Conservation (phyloP, 2,113 vertebrate genomes). For the Cathartes aura region DNA sequence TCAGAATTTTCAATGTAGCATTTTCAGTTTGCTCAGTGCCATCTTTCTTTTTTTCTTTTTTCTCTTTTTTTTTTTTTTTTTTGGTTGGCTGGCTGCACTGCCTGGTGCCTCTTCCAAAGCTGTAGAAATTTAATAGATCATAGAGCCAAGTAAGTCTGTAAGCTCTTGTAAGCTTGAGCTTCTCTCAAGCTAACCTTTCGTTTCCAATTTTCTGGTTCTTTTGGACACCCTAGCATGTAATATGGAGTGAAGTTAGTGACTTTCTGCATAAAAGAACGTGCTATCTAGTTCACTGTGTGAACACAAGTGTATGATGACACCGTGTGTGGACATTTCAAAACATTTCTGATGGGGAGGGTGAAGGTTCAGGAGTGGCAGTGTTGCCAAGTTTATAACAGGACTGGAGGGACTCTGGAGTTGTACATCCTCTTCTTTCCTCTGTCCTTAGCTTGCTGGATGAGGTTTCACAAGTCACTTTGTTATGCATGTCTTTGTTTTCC, state of each 20-base stretch:
- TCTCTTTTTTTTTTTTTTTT: neutral
- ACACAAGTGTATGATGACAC: neutral
- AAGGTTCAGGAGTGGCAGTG: rapidly evolving
- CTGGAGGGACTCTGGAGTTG: neutral
- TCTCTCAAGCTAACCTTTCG: neutral
- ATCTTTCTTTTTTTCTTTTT: neutral
- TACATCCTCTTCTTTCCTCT: neutral
- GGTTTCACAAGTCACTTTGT: neutral
- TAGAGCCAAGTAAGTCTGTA: neutral
- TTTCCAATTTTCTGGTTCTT: neutral
- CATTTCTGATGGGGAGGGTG: neutral
- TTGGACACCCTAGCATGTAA: neutral
- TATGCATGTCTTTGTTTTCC: neutral
- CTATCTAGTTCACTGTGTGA: neutral
- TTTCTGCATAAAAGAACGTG: neutral
- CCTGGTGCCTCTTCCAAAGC: neutral
- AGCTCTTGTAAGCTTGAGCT: neutral
- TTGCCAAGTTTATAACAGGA: neutral
- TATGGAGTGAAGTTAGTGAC: neutral
- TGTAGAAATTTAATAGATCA: neutral
- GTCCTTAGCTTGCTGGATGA: neutral
- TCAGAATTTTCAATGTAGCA: slow-evolving; percentile 30
- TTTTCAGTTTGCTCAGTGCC: slow-evolving; percentile 12
- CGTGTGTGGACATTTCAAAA: neutral
- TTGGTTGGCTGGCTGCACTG: neutral